Evolutionary conservation across 1,140 invertebrate genomes (phyloP).

Genomic region (Leguminivora glycinivorella): DNA sequence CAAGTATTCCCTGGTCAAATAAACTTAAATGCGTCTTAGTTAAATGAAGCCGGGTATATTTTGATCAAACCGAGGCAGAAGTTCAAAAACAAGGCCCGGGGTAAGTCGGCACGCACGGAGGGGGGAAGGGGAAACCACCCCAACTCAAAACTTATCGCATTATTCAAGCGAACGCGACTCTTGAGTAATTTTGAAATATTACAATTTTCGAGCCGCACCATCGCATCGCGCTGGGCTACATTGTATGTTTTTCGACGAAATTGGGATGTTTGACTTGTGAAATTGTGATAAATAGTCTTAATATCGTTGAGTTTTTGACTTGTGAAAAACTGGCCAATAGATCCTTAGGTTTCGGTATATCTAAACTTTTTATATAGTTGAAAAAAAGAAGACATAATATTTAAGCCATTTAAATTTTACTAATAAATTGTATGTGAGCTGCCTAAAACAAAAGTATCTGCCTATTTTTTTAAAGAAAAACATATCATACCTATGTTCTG

Average conservation of each 20-base stretch:
- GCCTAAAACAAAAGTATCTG: too few relatives aligned
- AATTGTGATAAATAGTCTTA: neutral
- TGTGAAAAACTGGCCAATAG: too few relatives aligned
- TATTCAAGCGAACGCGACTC: slow-evolving; percentile 76
- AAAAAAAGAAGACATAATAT: too few relatives aligned
- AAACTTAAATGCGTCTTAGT: slow-evolving; percentile 32
- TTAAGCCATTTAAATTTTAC: too few relatives aligned
- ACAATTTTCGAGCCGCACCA: slow-evolving; percentile 71
- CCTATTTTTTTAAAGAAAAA: neutral
- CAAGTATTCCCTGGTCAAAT: slow-evolving; percentile 29
- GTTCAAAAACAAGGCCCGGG: slow-evolving; percentile 63
- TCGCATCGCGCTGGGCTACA: slow-evolving; percentile 50
- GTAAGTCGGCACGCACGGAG: slow-evolving; percentile 61
- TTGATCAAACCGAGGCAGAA: slow-evolving; percentile 68
- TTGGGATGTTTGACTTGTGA: neutral
- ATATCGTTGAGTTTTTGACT: neutral
- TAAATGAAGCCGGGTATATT: slow-evolving; percentile 62
- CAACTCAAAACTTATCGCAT: slow-evolving; percentile 68
- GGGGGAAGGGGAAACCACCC: slow-evolving; percentile 44
- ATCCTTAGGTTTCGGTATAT: too few relatives aligned
- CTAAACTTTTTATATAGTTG: too few relatives aligned
- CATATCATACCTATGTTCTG: neutral
- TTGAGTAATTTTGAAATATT: slow-evolving; percentile 80
- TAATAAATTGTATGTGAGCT: too few relatives aligned
- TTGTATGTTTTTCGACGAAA: slow-evolving; percentile 11